phyloP scores from a whole-genome alignment of 2,797 vertebrate genomes.

The Tenualosa thibaudeaui region DNA sequence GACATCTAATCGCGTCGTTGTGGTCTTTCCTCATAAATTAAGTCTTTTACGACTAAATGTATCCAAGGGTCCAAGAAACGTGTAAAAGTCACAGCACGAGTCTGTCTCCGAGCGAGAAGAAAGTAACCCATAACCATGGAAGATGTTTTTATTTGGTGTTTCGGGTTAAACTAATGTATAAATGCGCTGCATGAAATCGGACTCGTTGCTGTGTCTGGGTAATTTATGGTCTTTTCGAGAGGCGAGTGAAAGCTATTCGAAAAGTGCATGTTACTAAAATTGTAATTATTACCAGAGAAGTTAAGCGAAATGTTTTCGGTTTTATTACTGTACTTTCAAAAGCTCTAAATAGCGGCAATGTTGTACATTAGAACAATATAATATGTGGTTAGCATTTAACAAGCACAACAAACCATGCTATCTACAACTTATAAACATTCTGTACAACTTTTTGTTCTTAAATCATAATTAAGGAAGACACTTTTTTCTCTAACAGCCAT shows the following conservation, averaged over 20 bases:
- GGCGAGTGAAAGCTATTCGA: background rate
- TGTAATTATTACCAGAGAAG: conserved; percentile 8
- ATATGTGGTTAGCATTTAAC: conserved; percentile 54
- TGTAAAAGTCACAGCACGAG: conserved; percentile 60
- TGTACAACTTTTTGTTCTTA: conserved; percentile 42
- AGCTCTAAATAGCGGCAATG: conserved; percentile 55
- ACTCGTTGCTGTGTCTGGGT: conserved; percentile 34
- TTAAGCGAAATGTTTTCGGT: conserved; percentile 51
- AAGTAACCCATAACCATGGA: conserved; percentile 53
- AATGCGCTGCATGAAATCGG: conserved; percentile 67
- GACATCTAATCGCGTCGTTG: conserved; percentile 56
- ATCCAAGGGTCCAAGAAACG: conserved; percentile 58
- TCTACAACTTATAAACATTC: conserved; percentile 49
- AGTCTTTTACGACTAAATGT: conserved; percentile 58
- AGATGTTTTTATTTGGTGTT: conserved; percentile 72
- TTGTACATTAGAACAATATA: conserved; percentile 57
- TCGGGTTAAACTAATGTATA: conserved; percentile 71
- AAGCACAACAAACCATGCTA: conserved; percentile 56
- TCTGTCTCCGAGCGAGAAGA: conserved; percentile 57
- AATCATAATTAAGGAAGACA: conserved; percentile 11
- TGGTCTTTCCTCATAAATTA: conserved; percentile 55
- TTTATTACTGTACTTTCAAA: conserved; percentile 64
- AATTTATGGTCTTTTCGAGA: conserved; percentile 20
- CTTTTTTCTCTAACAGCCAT: conserved; percentile 28
- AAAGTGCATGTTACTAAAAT: background rate